Conservation (phyloP, 2,888 invertebrate species). For the Corythucha ciliata region DNA sequence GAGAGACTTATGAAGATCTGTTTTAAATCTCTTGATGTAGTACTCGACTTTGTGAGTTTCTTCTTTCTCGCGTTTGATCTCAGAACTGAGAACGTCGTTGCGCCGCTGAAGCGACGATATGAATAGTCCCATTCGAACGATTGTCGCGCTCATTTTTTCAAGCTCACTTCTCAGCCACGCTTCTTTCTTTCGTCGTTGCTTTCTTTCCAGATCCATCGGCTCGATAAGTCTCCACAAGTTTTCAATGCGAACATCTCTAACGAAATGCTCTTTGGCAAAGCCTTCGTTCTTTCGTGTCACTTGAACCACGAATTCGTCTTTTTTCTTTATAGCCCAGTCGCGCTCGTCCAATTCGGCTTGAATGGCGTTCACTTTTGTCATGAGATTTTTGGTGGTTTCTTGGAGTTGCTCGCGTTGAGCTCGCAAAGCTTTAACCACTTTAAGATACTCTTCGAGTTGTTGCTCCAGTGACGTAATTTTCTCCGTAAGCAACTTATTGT, state of each 20-base stretch:
- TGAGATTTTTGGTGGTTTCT: conserved; percentile 12
- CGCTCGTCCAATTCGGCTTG: conserved; percentile 12
- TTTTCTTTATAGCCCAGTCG: conserved; percentile 15
- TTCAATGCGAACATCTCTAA: conserved; percentile 14
- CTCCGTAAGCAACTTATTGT: conserved; percentile 14
- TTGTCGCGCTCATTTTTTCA: background rate
- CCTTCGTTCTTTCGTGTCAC: conserved; percentile 11
- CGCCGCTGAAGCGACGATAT: conserved; percentile 6
- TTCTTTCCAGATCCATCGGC: conserved; percentile 8
- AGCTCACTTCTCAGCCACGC: conserved; percentile 2
- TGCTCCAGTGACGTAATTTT: conserved; percentile 10
- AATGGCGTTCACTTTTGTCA: conserved; percentile 19
- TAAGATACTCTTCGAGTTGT: conserved; percentile 4
- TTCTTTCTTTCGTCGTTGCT: conserved; percentile 7
- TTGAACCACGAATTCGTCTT: conserved; percentile 13
- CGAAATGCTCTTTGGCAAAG: conserved; percentile 15
- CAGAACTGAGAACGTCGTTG: no score
- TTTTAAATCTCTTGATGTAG: conserved; percentile 12
- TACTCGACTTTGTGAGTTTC: conserved; percentile 12
- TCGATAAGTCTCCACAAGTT: conserved; percentile 13
- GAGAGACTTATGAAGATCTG: conserved; percentile 8
- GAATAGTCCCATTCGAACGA: conserved; percentile 5
- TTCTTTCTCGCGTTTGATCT: no score
- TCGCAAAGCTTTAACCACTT: conserved; percentile 14
- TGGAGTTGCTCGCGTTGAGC: conserved; percentile 16